These are phyloP conservation scores for Tethya wilhelma DNA, from an alignment of 37 sponge, comb jelly and placozoan genomes.

Conservation along the genomic window DNA sequence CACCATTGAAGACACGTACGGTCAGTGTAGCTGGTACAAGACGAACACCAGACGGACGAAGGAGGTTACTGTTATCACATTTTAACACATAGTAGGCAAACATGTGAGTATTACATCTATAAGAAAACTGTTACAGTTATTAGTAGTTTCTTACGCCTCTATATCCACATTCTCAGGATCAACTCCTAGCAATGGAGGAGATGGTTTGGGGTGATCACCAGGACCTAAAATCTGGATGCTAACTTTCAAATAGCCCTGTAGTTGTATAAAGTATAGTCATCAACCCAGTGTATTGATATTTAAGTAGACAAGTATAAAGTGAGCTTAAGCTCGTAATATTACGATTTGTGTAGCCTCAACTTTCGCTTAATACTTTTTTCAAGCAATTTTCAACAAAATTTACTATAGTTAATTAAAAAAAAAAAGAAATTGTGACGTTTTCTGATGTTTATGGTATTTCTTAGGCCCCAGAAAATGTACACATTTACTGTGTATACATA, in stretches of 20 bases:
- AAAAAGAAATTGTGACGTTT: conserved; percentile 4
- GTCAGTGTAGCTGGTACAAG: conserved; percentile 85
- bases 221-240: conserved; percentile 91
- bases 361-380: too few relatives aligned
- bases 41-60: conserved; percentile 93
- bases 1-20: conserved; percentile 75
- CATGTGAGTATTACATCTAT: too few relatives aligned
- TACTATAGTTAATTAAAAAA: background rate
- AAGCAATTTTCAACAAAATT: too few relatives aligned
- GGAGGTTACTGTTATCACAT: conserved; percentile 69
- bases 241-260: conserved; percentile 91
- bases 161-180: conserved; percentile 85
- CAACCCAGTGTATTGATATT: too few relatives aligned
- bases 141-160: conserved; percentile 66
- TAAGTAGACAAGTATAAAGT: too few relatives aligned
- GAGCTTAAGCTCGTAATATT: too few relatives aligned
- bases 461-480: too few relatives aligned
- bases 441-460: too few relatives aligned
- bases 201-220: conserved; percentile 86
- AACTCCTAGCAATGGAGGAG: conserved; percentile 33
- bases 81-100: too few relatives aligned
- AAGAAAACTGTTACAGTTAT: background rate
- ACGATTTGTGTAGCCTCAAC: too few relatives aligned
- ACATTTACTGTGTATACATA: background rate
- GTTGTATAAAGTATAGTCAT: too few relatives aligned